phyloP scores from a whole-genome alignment of 2,113 vertebrate species.

The Pterocles orientalis region DNA sequence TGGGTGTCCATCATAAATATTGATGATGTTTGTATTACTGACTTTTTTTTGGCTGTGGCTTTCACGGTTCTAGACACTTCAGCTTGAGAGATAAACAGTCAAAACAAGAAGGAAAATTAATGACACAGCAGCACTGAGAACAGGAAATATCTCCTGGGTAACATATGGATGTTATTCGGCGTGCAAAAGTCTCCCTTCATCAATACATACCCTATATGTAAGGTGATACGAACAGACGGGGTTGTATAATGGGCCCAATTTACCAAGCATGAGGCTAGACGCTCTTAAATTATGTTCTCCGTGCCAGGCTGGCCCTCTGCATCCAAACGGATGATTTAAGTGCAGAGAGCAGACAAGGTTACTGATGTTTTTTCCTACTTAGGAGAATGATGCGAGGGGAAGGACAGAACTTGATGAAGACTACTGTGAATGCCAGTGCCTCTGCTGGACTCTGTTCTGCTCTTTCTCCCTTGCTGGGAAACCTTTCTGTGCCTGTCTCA shows the following conservation, averaged over 20 bases:
- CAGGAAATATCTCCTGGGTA: conserved; percentile 1
- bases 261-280: neutral
- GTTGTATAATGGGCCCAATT: neutral
- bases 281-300: neutral
- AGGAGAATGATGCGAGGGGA: neutral
- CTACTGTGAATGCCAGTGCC: neutral
- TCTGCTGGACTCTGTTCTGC: neutral
- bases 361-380: neutral
- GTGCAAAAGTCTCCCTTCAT: neutral
- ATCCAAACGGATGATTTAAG: neutral
- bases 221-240: neutral
- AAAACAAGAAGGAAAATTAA: conserved; percentile 23
- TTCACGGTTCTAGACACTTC: neutral
- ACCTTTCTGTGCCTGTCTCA: neutral
- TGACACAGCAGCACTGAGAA: neutral
- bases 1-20: neutral
- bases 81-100: neutral
- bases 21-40: neutral
- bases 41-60: neutral
- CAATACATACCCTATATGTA: neutral
- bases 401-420: neutral
- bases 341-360: neutral
- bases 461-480: neutral
- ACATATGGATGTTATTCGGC: neutral
- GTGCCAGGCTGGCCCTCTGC: neutral